Evolutionary conservation across 2,113 vertebrate genomes (phyloP), one percentile per base, ranked within the genome.

Genomic region (Psephotus haematonotus): DNA sequence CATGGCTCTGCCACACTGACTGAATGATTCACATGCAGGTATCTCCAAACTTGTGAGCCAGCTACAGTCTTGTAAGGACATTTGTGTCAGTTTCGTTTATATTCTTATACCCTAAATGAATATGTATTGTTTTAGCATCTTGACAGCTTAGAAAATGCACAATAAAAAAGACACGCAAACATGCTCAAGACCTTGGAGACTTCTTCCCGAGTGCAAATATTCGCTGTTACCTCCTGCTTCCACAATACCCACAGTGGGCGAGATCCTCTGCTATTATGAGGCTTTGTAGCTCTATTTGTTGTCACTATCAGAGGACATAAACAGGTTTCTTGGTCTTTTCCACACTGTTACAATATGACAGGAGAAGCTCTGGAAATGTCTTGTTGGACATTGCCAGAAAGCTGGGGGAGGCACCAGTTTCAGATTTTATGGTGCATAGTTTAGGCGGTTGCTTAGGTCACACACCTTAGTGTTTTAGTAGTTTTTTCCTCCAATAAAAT

Each of bases 1-100:
- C 71, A 24, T 0, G 1, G 46, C 37, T 65, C 67, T 67, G 49
- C 44, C n/a, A 1, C 0, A 0, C 33, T 31, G 27, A 11, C 0
- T 19, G 22, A 60, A 31, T 4, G 41, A 22, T 53, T 53, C 33
- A 44, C 44, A 39, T 1, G n/a, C 44, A 41, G 27, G 11, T n/a
- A 5, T n/a, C 82, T 29, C 76, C 47, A 43, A 47, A 83, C 9
- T 31, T 4, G 0, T 3, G 7, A 75, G n/a, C 23, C n/a, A 53
- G 27, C 28, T 63, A 24, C 35, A 29, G 35, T 47, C 31, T 65
- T 47, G 3, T 7, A 6, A 79, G 55, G 43, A 33, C 39, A 29
- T 17, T n/a, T 12, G 9, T 20, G 39, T 25, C 41, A 33, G 12
- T 78, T 72, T 35, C 57, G 10, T 22, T 72, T 37, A 2, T 69